Evolutionary conservation across 2,888 invertebrate species (phyloP).

Genomic region (Protonemura montana): DNA sequence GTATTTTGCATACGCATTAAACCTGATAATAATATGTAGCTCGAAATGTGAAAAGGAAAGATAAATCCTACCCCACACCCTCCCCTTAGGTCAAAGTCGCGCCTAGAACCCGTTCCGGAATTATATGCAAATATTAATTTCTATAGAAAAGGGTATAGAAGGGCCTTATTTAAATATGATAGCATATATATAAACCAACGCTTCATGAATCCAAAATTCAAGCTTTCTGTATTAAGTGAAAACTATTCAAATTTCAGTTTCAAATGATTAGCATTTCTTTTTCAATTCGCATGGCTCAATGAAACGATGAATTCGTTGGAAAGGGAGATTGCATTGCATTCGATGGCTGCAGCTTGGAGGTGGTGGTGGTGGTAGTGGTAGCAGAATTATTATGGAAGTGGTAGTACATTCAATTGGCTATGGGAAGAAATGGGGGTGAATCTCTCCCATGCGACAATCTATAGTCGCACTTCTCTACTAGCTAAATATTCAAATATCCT

Average conservation of each 20-base stretch:
- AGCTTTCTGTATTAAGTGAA: constrained; percentile 15
- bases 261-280: constrained; percentile 22
- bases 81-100: constrained; percentile 5
- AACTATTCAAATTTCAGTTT: background rate
- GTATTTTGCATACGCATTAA: constrained; percentile 44
- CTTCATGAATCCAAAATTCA: constrained; percentile 9
- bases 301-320: background rate
- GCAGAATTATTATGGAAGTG: background rate
- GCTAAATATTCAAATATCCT: no score
- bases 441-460: background rate
- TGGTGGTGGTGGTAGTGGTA: background rate
- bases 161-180: constrained; percentile 36
- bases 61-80: constrained; percentile 30
- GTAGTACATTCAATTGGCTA: background rate
- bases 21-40: constrained; percentile 45
- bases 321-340: constrained; percentile 8
- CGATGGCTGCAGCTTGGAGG: background rate
- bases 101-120: constrained; percentile 28
- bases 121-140: constrained; percentile 38
- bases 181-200: constrained; percentile 1
- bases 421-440: background rate
- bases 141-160: constrained; percentile 33
- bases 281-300: constrained; percentile 2
- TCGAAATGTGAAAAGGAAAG: constrained; percentile 37
- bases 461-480: no score